Percentiles rank a stretch among this genome's conserved stretches.
Conservation (phyloP, 2,113 vertebrate species). For the Holacanthus passer region DNA sequence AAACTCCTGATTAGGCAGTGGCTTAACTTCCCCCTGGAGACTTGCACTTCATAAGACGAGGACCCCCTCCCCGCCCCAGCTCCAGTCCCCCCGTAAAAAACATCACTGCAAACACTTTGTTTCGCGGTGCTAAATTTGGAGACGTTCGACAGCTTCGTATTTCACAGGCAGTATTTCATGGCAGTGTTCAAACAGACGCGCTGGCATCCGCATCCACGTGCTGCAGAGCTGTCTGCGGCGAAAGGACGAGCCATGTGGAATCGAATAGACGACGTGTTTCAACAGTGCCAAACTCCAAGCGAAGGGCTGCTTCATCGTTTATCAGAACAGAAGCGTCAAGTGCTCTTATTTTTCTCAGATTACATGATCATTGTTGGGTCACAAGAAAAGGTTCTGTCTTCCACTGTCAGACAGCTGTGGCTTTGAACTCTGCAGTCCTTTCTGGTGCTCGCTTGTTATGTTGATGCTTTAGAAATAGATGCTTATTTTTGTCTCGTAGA, state of each 20-base stretch:
- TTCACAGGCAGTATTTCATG: constrained; percentile 63
- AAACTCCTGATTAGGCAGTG: constrained; percentile 44
- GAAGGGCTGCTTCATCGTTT: neutral
- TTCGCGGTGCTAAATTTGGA: constrained; percentile 51
- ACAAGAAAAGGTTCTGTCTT: neutral
- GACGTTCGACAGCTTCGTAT: constrained; percentile 46
- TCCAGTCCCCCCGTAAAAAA: constrained; percentile 44
- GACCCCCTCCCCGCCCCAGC: neutral
- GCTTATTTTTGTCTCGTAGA: neutral
- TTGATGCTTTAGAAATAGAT: neutral
- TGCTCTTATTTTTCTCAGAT: neutral
- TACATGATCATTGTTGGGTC: neutral
- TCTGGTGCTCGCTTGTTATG: neutral
- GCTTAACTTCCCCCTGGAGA: constrained; percentile 47
- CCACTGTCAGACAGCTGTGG: neutral
- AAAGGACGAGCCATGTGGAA: neutral
- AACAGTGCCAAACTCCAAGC: neutral
- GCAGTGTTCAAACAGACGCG: constrained; percentile 25
- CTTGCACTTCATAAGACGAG: constrained; percentile 12
- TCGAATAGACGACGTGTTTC: neutral
- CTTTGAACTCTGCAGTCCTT: neutral
- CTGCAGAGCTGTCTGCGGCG: neutral
- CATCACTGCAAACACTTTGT: constrained; percentile 44
- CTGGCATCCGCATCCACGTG: constrained; percentile 18
- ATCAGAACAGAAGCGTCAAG: neutral